These are phyloP conservation scores for Halesus radiatus DNA, from an alignment of 1,140 invertebrate species.

Conservation along the genomic window DNA sequence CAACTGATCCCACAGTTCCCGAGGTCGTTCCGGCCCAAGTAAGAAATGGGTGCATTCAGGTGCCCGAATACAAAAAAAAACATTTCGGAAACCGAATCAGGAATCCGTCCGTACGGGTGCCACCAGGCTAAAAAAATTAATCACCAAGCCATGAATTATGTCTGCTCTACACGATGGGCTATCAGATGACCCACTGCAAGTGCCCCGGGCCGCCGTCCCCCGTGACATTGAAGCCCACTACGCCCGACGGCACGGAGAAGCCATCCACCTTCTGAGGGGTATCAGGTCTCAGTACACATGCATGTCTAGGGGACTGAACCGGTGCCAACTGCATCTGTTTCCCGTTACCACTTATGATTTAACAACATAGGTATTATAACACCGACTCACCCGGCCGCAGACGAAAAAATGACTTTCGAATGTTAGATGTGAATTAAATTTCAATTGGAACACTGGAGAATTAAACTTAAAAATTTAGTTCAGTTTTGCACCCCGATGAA, in stretches of 20 bases:
- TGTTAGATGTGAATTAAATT: constrained; percentile 43
- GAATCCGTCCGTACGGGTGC: too few relatives aligned
- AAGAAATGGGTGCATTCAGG: too few relatives aligned
- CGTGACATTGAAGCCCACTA: background rate
- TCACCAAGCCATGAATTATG: too few relatives aligned
- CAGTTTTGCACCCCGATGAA: too few relatives aligned
- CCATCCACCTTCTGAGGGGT: constrained; percentile 39
- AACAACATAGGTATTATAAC: constrained; percentile 47
- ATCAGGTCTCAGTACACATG: constrained; percentile 27
- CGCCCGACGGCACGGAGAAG: constrained; percentile 34
- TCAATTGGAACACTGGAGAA: constrained; percentile 46
- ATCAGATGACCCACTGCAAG: background rate
- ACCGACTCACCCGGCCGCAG: constrained; percentile 24
- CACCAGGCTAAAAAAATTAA: too few relatives aligned
- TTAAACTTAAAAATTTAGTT: too few relatives aligned
- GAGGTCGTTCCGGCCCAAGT: too few relatives aligned
- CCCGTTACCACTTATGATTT: constrained; percentile 55
- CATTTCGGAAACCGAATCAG: too few relatives aligned
- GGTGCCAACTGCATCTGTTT: constrained; percentile 51
- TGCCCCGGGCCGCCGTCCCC: constrained; percentile 3
- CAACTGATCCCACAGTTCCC: too few relatives aligned
- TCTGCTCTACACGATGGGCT: too few relatives aligned
- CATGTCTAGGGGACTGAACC: constrained; percentile 28
- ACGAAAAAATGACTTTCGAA: constrained; percentile 37
- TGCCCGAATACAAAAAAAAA: too few relatives aligned